Evolutionary conservation across 2,888 invertebrate genomes (phyloP), one percentile per base, ranked within the genome.

Genomic region (Caenorhabditis sp.): DNA sequence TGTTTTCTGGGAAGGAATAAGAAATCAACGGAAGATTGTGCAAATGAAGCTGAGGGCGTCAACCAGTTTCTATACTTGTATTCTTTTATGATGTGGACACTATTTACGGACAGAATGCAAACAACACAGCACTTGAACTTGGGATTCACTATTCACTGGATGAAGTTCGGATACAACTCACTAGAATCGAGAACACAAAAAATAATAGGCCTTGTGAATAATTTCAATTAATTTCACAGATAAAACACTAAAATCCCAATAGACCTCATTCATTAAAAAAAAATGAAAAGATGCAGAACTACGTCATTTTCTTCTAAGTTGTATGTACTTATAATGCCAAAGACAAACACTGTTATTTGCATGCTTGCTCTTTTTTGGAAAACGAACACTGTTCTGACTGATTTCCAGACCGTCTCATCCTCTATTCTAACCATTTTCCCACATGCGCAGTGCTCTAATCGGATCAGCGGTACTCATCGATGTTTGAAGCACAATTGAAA

Each of bases 401-500:
- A 11, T 26, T 62, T 18, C 26, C 20, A 35, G 8, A 51, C 8
- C 32, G 53, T 35, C 28, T 47, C 64, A 24, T 51, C 32, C n/a
- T n/a, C n/a, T n/a, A 20, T 40, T 40, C 26, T 37, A 61, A 61
- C 61, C 60, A 76, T 61, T 61, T 76, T 76, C 67, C 60, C 76
- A 74, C 67, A 60, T 47, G 65, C 40, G 55, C 40, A 40, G 40
- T 5, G 40, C 69, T 69, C 69, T 77, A 68, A 77, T 77, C 77
- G 68, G 47, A 77, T 77, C 77, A 77, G 50, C 18, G 56, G 69
- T 69, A 61, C 77, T 77, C 77, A 56, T 77, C 77, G 32, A 26
- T 77, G 68, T 77, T 77, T 77, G 76, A 76, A 61, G 67, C 67
- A 67, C 76, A 67, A 76, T 76, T 76, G 76, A 76, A 76, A 76